Percentiles rank a stretch among this genome's conserved stretches.
Conservation (phyloP, 2,113 vertebrate species). For the Tupaia chinensis region DNA sequence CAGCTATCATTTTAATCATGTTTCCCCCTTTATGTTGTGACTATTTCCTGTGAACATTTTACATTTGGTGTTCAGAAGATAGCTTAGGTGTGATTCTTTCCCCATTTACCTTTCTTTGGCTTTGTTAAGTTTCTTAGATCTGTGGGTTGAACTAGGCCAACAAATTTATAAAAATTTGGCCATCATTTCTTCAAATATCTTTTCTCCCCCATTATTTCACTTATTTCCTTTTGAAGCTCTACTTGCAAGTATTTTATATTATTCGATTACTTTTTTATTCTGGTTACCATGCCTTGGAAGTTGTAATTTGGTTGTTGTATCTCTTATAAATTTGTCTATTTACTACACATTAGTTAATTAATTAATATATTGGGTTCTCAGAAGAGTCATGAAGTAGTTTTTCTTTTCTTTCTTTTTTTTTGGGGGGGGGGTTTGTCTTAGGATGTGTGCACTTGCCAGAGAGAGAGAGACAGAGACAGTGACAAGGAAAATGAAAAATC, state of each 20-base stretch:
- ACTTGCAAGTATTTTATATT: not conserved
- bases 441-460: no score
- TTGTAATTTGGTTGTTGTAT: not conserved
- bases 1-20: not conserved
- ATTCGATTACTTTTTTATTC: not conserved
- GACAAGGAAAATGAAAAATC: no score
- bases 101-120: not conserved
- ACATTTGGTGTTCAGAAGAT: not conserved
- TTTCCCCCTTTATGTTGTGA: not conserved
- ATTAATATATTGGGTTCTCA: not conserved
- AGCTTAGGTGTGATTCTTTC: not conserved
- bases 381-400: no score
- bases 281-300: not conserved
- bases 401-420: not conserved
- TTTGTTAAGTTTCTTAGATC: not conserved
- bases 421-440: not conserved
- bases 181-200: not conserved
- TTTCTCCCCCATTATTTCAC: not conserved
- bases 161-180: not conserved
- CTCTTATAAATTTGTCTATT: not conserved
- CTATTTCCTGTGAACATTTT: not conserved
- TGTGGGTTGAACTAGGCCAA: not conserved
- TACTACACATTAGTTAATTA: not conserved
- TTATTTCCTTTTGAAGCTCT: not conserved
- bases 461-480: no score